These are phyloP conservation scores for Episyrphus balteatus DNA, from an alignment of 1,140 invertebrate genomes.

Conservation along the genomic window DNA sequence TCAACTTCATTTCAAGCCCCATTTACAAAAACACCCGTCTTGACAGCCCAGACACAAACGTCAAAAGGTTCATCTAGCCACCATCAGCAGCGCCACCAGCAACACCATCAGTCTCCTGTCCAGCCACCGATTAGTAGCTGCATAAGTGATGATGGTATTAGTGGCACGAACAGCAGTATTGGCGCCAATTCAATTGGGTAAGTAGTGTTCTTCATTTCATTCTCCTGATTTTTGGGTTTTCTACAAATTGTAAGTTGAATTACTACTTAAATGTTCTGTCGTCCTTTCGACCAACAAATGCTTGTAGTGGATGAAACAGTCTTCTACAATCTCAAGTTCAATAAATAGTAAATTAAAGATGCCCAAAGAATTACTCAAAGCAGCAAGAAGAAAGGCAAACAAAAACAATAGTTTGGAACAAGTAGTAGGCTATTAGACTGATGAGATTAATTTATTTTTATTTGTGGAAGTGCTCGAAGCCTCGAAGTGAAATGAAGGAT, in stretches of 20 bases:
- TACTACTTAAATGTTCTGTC: too few species aligned
- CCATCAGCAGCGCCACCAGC: conserved; percentile 1
- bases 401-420: too few species aligned
- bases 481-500: too few species aligned
- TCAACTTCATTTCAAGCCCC: conserved; percentile 37
- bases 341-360: too few species aligned
- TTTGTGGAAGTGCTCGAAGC: too few species aligned
- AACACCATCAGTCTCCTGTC: neutral
- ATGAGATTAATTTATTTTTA: too few species aligned
- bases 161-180: conserved; percentile 7
- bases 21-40: conserved; percentile 28
- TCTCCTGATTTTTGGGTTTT: neutral
- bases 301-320: neutral
- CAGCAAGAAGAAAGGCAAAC: too few species aligned
- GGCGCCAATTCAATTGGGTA: conserved; percentile 14
- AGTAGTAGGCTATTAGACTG: too few species aligned
- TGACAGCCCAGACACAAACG: conserved; percentile 31
- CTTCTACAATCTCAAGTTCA: neutral
- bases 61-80: conserved; percentile 17
- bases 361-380: too few species aligned
- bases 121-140: conserved; percentile 4
- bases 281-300: too few species aligned
- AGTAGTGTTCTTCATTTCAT: neutral
- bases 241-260: too few species aligned
- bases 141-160: conserved; percentile 8